A percentile compares a stretch with the other conserved stretches of the same genome.
phyloP scores from a whole-genome alignment of 92 coral and sea anemone species.

The Epizoanthus rinbou region DNA sequence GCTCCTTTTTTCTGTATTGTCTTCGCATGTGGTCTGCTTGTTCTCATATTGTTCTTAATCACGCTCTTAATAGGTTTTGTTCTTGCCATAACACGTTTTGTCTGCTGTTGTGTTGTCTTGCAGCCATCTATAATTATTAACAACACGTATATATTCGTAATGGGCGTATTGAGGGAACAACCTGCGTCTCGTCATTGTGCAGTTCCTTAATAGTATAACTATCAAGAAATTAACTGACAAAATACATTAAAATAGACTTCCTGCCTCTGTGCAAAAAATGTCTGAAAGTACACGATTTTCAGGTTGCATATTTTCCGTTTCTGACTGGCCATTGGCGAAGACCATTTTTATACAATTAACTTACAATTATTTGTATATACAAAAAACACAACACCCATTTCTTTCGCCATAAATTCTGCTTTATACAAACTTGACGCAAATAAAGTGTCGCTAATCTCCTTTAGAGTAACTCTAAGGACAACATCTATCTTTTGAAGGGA shows the following conservation, averaged over 20 bases:
- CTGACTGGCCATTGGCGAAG: too few species aligned
- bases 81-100: not conserved
- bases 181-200: not conserved
- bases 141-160: not conserved
- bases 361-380: not conserved
- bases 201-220: not conserved
- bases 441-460: not conserved
- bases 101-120: not conserved
- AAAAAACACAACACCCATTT: slow-evolving; percentile 3
- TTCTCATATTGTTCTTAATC: not conserved
- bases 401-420: not conserved
- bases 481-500: too few species aligned
- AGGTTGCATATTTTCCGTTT: too few species aligned
- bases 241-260: too few species aligned
- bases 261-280: too few species aligned
- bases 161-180: not conserved
- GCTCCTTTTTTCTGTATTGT: not conserved
- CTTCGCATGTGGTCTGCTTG: not conserved
- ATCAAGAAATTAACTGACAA: too few species aligned
- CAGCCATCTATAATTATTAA: too few species aligned
- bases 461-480: not conserved
- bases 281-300: too few species aligned
- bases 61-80: slow-evolving; percentile 10
- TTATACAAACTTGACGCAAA: too few species aligned
- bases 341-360: not conserved